A percentile compares a stretch with the other conserved stretches of the same genome.
phyloP scores from a whole-genome alignment of 2,113 vertebrate genomes.

The Spizaetus ornatus region DNA sequence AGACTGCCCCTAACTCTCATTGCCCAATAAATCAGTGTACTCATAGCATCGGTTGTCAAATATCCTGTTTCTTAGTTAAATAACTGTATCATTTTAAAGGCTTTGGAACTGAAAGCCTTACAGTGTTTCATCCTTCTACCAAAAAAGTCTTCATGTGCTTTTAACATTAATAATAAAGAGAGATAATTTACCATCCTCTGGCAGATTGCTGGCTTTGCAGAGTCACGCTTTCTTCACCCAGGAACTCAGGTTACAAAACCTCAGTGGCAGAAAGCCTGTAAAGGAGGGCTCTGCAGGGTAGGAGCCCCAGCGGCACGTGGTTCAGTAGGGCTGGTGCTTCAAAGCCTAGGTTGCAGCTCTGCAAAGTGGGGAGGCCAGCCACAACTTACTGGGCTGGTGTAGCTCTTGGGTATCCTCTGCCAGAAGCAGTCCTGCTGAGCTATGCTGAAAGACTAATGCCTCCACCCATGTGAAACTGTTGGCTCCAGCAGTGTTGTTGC shows the following conservation, averaged over 20 bases:
- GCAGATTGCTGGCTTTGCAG: conserved; percentile 39
- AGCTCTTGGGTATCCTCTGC: not conserved
- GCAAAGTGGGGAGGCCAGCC: not conserved
- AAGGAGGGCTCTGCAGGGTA: not conserved
- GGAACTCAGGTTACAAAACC: not conserved
- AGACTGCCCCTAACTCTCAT: not conserved
- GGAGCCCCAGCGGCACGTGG: not conserved
- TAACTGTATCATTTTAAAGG: not conserved
- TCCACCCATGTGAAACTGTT: not conserved
- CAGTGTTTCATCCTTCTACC: conserved; percentile 39
- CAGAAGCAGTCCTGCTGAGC: not conserved
- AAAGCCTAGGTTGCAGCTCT: not conserved
- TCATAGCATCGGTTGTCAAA: conserved; percentile 16
- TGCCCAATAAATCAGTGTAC: not conserved
- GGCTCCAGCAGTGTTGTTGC: not conserved
- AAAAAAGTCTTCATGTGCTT: conserved; percentile 54
- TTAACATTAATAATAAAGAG: not conserved
- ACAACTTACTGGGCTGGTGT: not conserved
- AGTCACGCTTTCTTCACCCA: not conserved
- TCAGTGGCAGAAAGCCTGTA: not conserved
- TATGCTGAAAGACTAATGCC: not conserved
- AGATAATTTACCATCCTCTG: conserved; percentile 17
- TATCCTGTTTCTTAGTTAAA: not conserved
- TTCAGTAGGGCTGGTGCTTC: not conserved
- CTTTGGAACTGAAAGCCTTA: conserved; percentile 2